Evolutionary conservation across 2,888 invertebrate genomes (phyloP).

Genomic region (Tipula lateralis): DNA sequence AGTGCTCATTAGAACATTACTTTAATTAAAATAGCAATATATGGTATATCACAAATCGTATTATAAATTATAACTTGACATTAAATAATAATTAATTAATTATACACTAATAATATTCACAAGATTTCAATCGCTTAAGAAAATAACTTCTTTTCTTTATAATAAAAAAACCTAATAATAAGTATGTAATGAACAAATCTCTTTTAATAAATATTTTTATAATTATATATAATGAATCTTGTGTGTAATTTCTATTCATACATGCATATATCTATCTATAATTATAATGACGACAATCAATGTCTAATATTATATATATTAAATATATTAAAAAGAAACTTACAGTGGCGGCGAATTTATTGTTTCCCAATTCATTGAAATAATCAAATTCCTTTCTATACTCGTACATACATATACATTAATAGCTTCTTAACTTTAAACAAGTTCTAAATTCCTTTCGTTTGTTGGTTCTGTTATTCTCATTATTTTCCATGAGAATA

Average conservation of each 20-base stretch:
- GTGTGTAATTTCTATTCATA: not conserved
- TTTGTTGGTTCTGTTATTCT: not conserved
- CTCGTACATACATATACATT: not conserved
- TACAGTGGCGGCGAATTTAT: not conserved
- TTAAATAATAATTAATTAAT: not conserved
- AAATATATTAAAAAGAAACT: no score
- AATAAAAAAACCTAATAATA: not conserved
- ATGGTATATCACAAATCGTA: not conserved
- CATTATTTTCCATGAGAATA: not conserved
- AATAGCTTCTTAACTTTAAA: no score
- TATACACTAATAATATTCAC: not conserved
- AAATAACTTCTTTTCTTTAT: not conserved
- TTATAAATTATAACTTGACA: not conserved
- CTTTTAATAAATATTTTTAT: not conserved
- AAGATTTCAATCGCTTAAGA: not conserved
- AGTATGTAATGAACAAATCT: not conserved
- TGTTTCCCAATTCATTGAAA: not conserved
- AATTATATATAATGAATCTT: no score
- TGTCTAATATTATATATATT: not conserved
- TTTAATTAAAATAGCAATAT: not conserved
- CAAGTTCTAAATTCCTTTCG: not conserved
- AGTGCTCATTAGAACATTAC: not conserved
- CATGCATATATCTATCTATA: no score
- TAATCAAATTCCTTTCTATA: not conserved
- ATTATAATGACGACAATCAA: not conserved